Conservation (phyloP, 2,113 vertebrate genomes). For the Nothocercus nigrocapillus region DNA sequence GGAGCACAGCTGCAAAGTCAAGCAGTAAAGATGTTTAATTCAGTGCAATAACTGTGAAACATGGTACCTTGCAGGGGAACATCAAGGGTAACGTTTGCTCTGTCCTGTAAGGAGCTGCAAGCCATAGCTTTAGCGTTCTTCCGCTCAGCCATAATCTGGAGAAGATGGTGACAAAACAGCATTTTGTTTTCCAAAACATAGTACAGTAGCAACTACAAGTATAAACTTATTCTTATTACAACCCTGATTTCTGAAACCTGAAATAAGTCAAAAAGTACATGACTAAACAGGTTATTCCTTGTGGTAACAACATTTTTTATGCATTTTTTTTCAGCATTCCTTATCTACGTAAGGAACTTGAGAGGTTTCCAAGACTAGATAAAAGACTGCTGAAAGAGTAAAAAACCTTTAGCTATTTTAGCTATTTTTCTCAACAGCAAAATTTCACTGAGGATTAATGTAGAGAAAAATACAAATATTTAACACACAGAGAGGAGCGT, state of each 20-base stretch:
- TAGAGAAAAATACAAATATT: not conserved
- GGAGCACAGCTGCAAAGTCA: not conserved
- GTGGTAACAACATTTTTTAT: not conserved
- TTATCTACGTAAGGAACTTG: not conserved
- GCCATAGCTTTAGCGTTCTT: conserved; percentile 94
- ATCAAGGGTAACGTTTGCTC: conserved; percentile 82
- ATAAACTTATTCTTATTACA: not conserved
- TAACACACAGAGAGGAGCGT: not conserved
- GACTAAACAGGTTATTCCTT: not conserved
- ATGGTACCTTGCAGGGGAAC: conserved; percentile 94
- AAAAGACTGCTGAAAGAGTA: not conserved
- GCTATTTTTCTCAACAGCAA: not conserved
- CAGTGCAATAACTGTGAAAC: not conserved
- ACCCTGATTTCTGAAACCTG: not conserved
- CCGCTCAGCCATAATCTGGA: conserved; percentile 97
- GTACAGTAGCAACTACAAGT: not conserved
- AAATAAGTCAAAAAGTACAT: not conserved
- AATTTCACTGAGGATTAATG: not conserved
- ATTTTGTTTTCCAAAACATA: not conserved
- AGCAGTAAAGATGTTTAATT: not conserved
- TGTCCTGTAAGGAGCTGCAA: conserved; percentile 87
- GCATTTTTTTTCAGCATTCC: not conserved
- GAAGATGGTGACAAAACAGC: not conserved
- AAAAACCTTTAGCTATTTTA: not conserved
- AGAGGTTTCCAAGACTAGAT: not conserved